Conservation (phyloP, 1,140 invertebrate species). For the Scaptomyza pallida region DNA sequence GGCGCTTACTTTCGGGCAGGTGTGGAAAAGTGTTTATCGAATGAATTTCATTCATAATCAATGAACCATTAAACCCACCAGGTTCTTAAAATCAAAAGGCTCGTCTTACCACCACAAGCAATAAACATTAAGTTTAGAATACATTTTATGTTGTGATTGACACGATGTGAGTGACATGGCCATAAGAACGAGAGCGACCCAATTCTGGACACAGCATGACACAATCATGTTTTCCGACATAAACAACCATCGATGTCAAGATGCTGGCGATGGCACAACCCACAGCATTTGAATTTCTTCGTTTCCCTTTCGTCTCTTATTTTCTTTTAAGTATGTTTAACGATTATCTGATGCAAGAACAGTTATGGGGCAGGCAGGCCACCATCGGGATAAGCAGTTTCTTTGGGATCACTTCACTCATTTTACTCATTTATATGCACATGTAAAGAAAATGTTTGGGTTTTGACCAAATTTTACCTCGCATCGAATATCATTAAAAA, state of each 20-base stretch:
- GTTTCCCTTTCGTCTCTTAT: conserved; percentile 17
- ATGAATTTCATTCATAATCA: conserved; percentile 31
- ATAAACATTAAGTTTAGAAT: conserved; percentile 31
- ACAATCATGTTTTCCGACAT: conserved; percentile 32
- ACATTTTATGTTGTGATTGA: conserved; percentile 60
- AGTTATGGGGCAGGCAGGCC: conserved; percentile 48
- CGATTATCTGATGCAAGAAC: conserved; percentile 46
- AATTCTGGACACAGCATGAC: conserved; percentile 2
- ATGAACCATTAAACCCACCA: conserved; percentile 8
- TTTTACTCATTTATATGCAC: too few species aligned
- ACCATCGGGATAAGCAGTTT: not conserved
- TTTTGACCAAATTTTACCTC: not conserved
- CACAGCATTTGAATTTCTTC: conserved; percentile 23
- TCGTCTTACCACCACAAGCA: not conserved
- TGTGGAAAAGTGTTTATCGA: conserved; percentile 20
- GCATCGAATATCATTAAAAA: conserved; percentile 35
- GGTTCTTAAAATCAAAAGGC: conserved; percentile 4
- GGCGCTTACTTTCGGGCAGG: conserved; percentile 31
- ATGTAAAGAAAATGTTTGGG: conserved; percentile 24
- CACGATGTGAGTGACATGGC: conserved; percentile 37
- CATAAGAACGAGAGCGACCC: not conserved
- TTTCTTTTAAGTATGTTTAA: conserved; percentile 13
- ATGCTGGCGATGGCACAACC: conserved; percentile 27
- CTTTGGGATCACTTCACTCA: too few species aligned
- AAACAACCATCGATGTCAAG: conserved; percentile 51